phyloP scores from a whole-genome alignment of 2,888 invertebrate genomes.

The Carterocephalus palaemon region DNA sequence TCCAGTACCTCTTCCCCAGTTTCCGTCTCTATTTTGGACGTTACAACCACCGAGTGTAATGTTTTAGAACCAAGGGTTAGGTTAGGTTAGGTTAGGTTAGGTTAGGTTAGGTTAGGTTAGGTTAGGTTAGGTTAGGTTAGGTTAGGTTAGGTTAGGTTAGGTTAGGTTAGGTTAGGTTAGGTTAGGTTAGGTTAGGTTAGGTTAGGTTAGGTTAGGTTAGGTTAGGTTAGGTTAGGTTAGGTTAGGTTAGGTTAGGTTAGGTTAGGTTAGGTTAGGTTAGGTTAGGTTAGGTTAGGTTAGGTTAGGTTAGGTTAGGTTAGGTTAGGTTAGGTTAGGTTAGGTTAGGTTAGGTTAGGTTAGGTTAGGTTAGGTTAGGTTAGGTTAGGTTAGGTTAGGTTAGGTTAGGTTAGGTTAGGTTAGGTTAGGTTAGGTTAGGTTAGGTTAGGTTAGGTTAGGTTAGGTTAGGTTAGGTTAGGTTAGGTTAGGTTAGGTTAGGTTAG shows the following conservation, averaged over 20 bases:
- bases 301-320: not conserved
- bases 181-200: conserved; percentile 28
- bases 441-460: conserved; percentile 4
- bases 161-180: conserved; percentile 32
- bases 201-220: conserved; percentile 26
- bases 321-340: conserved; percentile 31
- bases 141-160: conserved; percentile 28
- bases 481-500: conserved; percentile 27
- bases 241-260: conserved; percentile 25
- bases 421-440: too few relatives aligned
- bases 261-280: conserved; percentile 32
- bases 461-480: conserved; percentile 30
- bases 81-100: conserved; percentile 20
- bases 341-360: conserved; percentile 32
- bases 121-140: conserved; percentile 23
- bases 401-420: conserved; percentile 28
- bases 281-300: conserved; percentile 24
- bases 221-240: conserved; percentile 1
- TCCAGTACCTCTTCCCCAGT: too few relatives aligned
- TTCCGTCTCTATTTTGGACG: too few relatives aligned
- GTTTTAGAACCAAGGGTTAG: too few relatives aligned
- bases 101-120: conserved; percentile 9
- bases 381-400: conserved; percentile 31
- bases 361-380: conserved; percentile 30
- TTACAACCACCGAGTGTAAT: too few relatives aligned